Evolutionary conservation across 2,888 invertebrate species (phyloP).

Genomic region (Graphium colonna): DNA sequence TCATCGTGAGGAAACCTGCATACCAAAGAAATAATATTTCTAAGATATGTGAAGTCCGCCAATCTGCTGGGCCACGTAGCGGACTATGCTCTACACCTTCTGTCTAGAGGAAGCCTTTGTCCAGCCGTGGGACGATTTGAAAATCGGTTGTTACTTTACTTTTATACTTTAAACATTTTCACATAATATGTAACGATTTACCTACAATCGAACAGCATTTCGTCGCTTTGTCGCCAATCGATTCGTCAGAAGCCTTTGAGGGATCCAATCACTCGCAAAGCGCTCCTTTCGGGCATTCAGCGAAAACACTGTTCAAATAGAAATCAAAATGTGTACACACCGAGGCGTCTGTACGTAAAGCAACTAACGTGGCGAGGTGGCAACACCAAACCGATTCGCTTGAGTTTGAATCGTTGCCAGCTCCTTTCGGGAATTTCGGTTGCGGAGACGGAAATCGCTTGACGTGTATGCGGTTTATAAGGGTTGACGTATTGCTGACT

Average conservation of each 20-base stretch:
- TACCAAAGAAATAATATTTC: too few species aligned
- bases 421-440: slow-evolving; percentile 5
- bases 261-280: background rate
- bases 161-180: too few species aligned
- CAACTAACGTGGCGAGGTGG: background rate
- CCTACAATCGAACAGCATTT: background rate
- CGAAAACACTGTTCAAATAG: slow-evolving; percentile 13
- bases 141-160: too few species aligned
- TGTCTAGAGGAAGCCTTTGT: too few species aligned
- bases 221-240: background rate
- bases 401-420: slow-evolving; percentile 13
- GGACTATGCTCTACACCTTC: too few species aligned
- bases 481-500: background rate
- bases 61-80: too few species aligned
- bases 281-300: slow-evolving; percentile 5
- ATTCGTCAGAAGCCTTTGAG: background rate
- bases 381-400: background rate
- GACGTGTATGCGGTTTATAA: background rate
- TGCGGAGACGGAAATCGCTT: background rate
- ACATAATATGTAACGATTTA: too few species aligned
- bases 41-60: too few species aligned
- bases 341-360: background rate
- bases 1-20: too few species aligned
- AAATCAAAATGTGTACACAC: slow-evolving; percentile 13
- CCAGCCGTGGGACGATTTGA: too few species aligned